These are phyloP conservation scores for Edolisoma coerulescens DNA, from an alignment of 2,113 vertebrate species.

Conservation along the genomic window DNA sequence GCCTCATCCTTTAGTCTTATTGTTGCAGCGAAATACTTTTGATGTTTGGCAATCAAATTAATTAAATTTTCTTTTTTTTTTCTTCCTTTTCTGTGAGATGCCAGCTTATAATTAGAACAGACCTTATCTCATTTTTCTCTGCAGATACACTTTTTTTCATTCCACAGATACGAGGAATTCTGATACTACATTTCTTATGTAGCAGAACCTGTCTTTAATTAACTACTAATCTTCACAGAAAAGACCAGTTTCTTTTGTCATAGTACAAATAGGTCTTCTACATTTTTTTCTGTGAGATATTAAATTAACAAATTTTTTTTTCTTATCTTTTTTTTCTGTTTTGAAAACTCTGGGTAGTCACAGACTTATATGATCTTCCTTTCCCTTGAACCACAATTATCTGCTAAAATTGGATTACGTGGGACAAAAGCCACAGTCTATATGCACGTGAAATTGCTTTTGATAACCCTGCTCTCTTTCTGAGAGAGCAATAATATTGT, in stretches of 20 bases:
- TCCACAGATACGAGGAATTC: background rate
- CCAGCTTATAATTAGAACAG: background rate
- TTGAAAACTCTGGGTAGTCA: background rate
- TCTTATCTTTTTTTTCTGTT: background rate
- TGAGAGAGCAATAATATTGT: background rate
- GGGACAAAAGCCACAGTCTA: background rate
- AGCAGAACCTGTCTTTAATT: background rate
- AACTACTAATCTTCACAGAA: background rate
- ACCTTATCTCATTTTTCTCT: background rate
- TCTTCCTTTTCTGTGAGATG: background rate
- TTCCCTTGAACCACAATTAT: background rate
- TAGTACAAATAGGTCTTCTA: background rate
- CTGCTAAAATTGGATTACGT: background rate
- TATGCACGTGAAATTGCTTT: background rate
- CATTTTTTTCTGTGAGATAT: background rate
- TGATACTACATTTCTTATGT: background rate
- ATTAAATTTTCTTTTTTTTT: background rate
- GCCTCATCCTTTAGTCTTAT: background rate
- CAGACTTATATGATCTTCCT: background rate
- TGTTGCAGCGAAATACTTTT: background rate
- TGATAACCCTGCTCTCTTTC: background rate
- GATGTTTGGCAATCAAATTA: background rate
- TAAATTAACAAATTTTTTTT: background rate
- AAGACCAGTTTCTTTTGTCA: background rate
- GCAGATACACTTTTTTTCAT: background rate